Base-by-base conservation (phyloP, 2,113 vertebrate genomes). In the Gobiocypris rarus region DNA sequence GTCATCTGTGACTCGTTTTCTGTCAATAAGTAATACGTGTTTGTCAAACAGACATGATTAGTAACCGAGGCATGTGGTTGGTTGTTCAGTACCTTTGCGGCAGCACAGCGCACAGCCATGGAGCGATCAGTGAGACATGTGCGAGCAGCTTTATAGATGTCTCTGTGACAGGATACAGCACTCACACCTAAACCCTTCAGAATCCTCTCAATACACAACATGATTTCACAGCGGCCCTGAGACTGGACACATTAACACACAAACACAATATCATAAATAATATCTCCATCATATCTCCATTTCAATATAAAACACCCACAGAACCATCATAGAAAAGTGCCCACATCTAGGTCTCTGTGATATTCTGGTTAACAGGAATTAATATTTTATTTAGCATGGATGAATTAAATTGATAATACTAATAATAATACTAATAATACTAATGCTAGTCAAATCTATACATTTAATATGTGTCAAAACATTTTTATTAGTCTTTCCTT, bases 201-300 rank as follows among this genome's bases (percentile, higher is more conserved):
- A 71, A 98, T 95, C 91, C 92, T 96, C 90, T 97, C 96, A 84
- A 98, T 87, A 83, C 95, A 94, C 89, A 95, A 80, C 96, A 98
- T 96, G 92, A 97, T 97, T 92, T 98, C 97, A 81, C 96, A 96
- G 1, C 97, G 96, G 54, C 97, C 97, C 93, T 98, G 97, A 92
- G 97, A 99, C 97, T 99, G 92, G 28, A 87, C 87, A 65, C 31
- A 58, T 5, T 4, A 65, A 58, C 41, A 63, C 3, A 54, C 48
- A 70, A 3, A 69, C 19, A 69, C 34, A 8, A 19, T 54, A 54
- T 8, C 17, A 54, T 22, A 54, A 54, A 19, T 54, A 54, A 54
- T 54, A 54, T 54, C 52, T 22, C 52, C 2, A 22, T 54, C 2
- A 54, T 1, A 54, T 54, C 3, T 54, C n/a, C n/a, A n/a, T 45